These are phyloP conservation scores for Poeciliopsis presidionis DNA, from an alignment of 2,797 vertebrate species.

Conservation along the genomic window DNA sequence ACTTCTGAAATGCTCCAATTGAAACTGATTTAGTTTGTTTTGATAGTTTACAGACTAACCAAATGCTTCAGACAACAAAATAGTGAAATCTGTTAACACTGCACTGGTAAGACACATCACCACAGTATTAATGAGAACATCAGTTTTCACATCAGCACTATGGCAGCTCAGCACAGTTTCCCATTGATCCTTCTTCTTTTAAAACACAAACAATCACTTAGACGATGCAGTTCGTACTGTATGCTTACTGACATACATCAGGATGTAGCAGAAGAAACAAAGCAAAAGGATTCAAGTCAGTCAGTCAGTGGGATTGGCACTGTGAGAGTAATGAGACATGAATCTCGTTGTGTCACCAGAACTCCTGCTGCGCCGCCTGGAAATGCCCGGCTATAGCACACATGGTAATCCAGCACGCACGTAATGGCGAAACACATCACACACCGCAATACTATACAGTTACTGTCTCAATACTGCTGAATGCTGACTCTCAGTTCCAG, in stretches of 20 bases:
- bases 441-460: constrained; percentile 68
- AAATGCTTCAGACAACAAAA: constrained; percentile 37
- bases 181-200: constrained; percentile 15
- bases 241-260: constrained; percentile 57
- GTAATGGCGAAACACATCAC: constrained; percentile 69
- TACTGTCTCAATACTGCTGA: constrained; percentile 56
- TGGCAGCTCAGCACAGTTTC: constrained; percentile 24
- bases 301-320: constrained; percentile 73
- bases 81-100: constrained; percentile 34
- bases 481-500: not conserved
- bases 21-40: constrained; percentile 28
- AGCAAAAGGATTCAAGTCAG: constrained; percentile 70
- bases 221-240: constrained; percentile 54
- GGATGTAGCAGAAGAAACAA: constrained; percentile 58
- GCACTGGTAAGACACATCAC: constrained; percentile 50
- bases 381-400: constrained; percentile 60
- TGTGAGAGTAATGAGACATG: constrained; percentile 64
- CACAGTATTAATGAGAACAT: constrained; percentile 54
- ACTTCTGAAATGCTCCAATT: constrained; percentile 29
- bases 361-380: constrained; percentile 42
- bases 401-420: constrained; percentile 67
- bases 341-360: constrained; percentile 49
- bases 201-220: constrained; percentile 65
- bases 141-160: constrained; percentile 44
- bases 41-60: constrained; percentile 48